A percentile compares a stretch with the other conserved stretches of the same genome.
Evolutionary conservation across 2,113 vertebrate genomes (phyloP).

Genomic region (Scomber colias): DNA sequence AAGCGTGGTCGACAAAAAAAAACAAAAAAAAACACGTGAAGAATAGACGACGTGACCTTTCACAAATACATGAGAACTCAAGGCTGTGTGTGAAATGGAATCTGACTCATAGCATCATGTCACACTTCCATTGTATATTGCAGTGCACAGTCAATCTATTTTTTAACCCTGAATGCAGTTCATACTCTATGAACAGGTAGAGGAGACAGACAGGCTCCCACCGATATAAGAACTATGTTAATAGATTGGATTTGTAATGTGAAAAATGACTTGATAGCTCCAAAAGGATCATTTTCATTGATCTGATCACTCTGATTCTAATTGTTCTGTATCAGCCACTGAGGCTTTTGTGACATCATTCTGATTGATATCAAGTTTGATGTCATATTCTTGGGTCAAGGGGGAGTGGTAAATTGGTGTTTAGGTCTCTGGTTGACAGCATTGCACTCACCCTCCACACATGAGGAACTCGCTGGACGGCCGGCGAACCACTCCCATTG

Average conservation of each 20-base stretch:
- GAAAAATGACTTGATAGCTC: too few relatives aligned
- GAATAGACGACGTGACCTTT: conserved; percentile 8
- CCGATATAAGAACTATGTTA: too few relatives aligned
- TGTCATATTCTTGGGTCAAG: too few relatives aligned
- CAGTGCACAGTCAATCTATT: too few relatives aligned
- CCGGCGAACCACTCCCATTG: conserved; percentile 86
- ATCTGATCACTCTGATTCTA: too few relatives aligned
- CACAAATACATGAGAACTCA: neutral
- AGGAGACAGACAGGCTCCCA: too few relatives aligned
- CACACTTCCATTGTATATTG: conserved; percentile 27
- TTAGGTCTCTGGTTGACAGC: neutral
- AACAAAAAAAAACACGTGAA: neutral
- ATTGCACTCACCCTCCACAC: conserved; percentile 93
- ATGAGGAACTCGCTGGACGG: conserved; percentile 94
- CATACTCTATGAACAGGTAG: neutral
- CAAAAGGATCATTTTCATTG: too few relatives aligned
- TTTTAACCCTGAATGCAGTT: neutral
- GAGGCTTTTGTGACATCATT: too few relatives aligned
- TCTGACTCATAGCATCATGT: conserved; percentile 26
- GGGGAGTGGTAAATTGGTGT: neutral
- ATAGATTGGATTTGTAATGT: too few relatives aligned
- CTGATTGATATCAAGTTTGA: too few relatives aligned
- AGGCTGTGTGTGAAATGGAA: conserved; percentile 40
- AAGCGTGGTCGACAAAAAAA: neutral
- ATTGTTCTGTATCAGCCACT: too few relatives aligned